Conservation (phyloP, 2,113 vertebrate species). For the Ia io region DNA sequence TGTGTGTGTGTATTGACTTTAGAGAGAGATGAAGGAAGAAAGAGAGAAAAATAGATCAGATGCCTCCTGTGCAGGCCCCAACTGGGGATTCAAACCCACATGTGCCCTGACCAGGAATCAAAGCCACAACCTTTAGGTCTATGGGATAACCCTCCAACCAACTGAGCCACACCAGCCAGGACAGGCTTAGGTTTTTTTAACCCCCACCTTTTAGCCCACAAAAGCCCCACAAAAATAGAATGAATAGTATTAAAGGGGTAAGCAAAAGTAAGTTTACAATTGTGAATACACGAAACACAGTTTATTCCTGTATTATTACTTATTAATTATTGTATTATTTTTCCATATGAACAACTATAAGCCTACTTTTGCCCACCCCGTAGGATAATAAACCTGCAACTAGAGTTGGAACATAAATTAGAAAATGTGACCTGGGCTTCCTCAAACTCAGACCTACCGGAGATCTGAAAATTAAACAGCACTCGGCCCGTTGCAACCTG, state of each 20-base stretch:
- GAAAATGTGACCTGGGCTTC: not conserved
- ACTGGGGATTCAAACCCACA: too few relatives aligned
- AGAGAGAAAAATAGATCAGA: too few relatives aligned
- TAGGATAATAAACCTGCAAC: not conserved
- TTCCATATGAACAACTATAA: not conserved
- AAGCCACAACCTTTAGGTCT: too few relatives aligned
- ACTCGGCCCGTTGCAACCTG: not conserved
- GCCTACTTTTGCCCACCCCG: not conserved
- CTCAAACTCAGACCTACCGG: not conserved
- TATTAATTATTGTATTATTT: not conserved
- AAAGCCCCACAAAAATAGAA: not conserved
- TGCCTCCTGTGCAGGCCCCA: too few relatives aligned
- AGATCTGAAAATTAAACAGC: conserved; percentile 11
- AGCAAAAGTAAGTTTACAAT: not conserved
- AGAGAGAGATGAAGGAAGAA: too few relatives aligned
- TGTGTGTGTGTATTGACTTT: too few relatives aligned
- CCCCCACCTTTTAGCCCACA: not conserved
- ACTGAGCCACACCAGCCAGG: too few relatives aligned
- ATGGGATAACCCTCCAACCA: too few relatives aligned
- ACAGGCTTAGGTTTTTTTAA: not conserved
- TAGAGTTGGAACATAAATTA: not conserved
- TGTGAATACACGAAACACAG: not conserved
- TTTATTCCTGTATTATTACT: not conserved
- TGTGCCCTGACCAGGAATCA: too few relatives aligned
- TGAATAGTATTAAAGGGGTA: not conserved